Base-by-base conservation (phyloP, 1,140 invertebrate genomes). In the Macrostomum lignano region DNA sequence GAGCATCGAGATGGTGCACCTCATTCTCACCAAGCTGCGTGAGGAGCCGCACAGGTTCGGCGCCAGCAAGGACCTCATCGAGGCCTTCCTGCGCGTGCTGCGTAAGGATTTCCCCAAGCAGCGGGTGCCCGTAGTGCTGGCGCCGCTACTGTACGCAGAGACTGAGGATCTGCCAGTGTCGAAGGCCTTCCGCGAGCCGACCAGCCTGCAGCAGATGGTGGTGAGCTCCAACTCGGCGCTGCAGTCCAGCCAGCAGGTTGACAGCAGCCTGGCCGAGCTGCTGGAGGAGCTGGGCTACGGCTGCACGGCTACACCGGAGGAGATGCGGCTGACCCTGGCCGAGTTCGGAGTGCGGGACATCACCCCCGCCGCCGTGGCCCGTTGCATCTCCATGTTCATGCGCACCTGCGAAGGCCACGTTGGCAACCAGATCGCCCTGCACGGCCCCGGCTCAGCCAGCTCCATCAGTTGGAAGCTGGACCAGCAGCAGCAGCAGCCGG, bases 331-430 rank as follows among this genome's bases (percentile, higher is more conserved):
- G 42, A 69, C 72, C 41, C 60, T 91, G 41, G 55, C 71, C 24
- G 73, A 72, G 44, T 65, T 79, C 38, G 57, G 57, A 3, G 44
- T 52, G 2, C 67, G 68, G 38, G 73, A 81, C 47, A 63, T 76
- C 25, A 66, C 71, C 15, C 65, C 79, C n/a, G 58, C 69, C 32
- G 68, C 72, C 42, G 69, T 84, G 10, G 76, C 79, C 10, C 64
- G 72, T 36, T 70, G 81, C 14, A 58, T 88, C 35, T 68, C 71
- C 20, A 69, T 76, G 45, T 86, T 93, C 77, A 67, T 74, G 21
- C 64, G 73, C 40, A 72, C 71, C 20, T 72, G 73, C 45, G 68
- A 65, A n/a, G n/a, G n/a, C n/a, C n/a, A n/a, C n/a, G n/a, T n/a
- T n/a, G n/a, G n/a, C n/a, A n/a, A n/a, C n/a, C n/a, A n/a, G n/a